A percentile compares a stretch with the other conserved stretches of the same genome.
phyloP scores from a whole-genome alignment of 2,888 invertebrate species.

The Laspeyria flexula region DNA sequence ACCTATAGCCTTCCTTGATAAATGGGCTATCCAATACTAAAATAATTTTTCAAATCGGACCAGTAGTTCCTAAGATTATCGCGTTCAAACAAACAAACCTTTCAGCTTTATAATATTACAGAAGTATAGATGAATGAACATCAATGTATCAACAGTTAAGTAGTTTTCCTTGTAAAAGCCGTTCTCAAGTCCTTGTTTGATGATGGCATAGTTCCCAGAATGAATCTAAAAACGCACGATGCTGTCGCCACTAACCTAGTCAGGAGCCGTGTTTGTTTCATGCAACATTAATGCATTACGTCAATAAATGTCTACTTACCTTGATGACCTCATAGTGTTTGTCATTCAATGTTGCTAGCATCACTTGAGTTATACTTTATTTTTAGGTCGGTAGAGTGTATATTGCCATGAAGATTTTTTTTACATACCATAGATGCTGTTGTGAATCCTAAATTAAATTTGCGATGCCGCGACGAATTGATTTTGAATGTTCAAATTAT shows the following conservation, averaged over 20 bases:
- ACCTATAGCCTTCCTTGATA: no score
- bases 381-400: background rate
- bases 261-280: background rate
- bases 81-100: no score
- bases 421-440: constrained; percentile 6
- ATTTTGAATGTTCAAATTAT: constrained; percentile 5
- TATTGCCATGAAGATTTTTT: background rate
- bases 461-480: constrained; percentile 19
- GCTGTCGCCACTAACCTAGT: constrained; percentile 6
- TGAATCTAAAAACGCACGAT: constrained; percentile 3
- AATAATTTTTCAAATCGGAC: no score
- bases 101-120: no score
- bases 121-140: no score
- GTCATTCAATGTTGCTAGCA: constrained; percentile 20
- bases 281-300: constrained; percentile 46
- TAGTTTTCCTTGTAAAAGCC: background rate
- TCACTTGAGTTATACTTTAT: constrained; percentile 14
- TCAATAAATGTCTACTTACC: constrained; percentile 44
- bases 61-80: no score
- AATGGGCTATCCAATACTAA: no score
- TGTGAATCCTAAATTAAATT: constrained; percentile 20
- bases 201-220: constrained; percentile 14
- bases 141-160: background rate
- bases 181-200: background rate
- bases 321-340: constrained; percentile 57